Evolutionary conservation across 2,888 invertebrate genomes (phyloP), one percentile per base, ranked within the genome.

Genomic region (Tetheella fluctuosa): DNA sequence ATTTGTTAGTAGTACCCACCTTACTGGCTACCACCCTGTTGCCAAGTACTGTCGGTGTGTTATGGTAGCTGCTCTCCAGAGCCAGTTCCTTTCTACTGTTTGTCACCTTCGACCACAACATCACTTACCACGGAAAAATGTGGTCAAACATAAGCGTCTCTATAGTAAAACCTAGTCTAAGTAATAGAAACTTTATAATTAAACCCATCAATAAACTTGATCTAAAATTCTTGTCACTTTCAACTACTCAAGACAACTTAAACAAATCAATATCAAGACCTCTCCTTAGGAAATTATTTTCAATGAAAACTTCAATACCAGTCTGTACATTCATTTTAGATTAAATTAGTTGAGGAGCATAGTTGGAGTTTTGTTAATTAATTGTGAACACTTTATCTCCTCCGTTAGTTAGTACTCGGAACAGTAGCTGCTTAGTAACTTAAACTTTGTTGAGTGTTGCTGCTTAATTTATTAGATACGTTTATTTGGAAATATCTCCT

Each of bases 351-450:
- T 37, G 55, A 58, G 54, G 30, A 64, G 59, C 48, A 80, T 77
- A 79, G 76, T 80, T 79, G 67, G 85, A 86, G 79, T 85, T 85
- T 76, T 64, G 65, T 76, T 84, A 85, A 85, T 88, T 88, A 85
- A 87, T 86, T 83, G 78, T 74, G 64, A 74, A 76, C 81, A 79
- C 84, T 85, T 81, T 83, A 85, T 82, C 81, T 78, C 71, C 48
- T 20, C 48, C 48, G 54, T 28, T 10, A 53, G 53, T 25, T 23
- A 17, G 28, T 17, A 54, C 25, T 25, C 3, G 13, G 28, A 12
- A 28, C 54, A 28, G 28, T 54, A 17, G 25, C 54, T 28, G 54
- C 54, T 54, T 54, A 54, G 28, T 17, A 54, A 28, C 54, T 10
- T 15, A 10, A 54, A 28, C 17, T 28, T 54, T 28, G 8, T 28